Evolutionary conservation across 2,113 vertebrate genomes (phyloP).

Genomic region (Etia nguti): DNA sequence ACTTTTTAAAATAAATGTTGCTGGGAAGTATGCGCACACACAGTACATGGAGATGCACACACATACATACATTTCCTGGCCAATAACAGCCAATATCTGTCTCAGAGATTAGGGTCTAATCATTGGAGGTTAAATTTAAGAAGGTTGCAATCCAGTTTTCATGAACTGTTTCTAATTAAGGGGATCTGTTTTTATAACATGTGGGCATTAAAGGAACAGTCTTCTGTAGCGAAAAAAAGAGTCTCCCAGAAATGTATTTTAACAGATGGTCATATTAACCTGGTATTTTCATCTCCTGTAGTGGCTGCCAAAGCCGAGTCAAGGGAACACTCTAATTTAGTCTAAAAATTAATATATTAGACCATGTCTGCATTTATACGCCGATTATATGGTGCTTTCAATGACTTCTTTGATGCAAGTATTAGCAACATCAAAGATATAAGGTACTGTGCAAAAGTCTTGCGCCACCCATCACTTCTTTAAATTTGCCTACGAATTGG

Average conservation of each 20-base stretch:
- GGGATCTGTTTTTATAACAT: conserved; percentile 51
- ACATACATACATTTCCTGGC: conserved; percentile 12
- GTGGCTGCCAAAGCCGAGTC: not conserved
- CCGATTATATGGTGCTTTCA: not conserved
- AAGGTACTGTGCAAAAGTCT: not conserved
- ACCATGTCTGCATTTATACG: not conserved
- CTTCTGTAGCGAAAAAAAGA: not conserved
- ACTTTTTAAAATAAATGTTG: conserved; percentile 65
- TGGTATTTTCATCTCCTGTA: conserved; percentile 30
- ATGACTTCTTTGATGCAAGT: not conserved
- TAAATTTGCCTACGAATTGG: not conserved
- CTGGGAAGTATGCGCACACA: conserved; percentile 48
- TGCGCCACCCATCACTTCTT: not conserved
- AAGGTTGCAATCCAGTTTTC: conserved; percentile 14
- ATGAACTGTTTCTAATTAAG: conserved; percentile 55
- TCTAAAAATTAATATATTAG: not conserved
- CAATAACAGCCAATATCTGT: conserved; percentile 33
- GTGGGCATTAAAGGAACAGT: conserved; percentile 41
- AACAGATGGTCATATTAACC: conserved; percentile 62
- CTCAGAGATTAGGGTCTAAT: conserved; percentile 24
- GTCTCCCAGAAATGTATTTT: conserved; percentile 41
- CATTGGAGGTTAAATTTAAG: conserved; percentile 25
- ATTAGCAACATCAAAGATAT: not conserved
- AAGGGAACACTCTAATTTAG: not conserved
- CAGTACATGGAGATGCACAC: conserved; percentile 2